A percentile compares a stretch with the other conserved stretches of the same genome.
phyloP scores from a whole-genome alignment of 2,797 vertebrate genomes.

The Parauchenoglanis punctatus region DNA sequence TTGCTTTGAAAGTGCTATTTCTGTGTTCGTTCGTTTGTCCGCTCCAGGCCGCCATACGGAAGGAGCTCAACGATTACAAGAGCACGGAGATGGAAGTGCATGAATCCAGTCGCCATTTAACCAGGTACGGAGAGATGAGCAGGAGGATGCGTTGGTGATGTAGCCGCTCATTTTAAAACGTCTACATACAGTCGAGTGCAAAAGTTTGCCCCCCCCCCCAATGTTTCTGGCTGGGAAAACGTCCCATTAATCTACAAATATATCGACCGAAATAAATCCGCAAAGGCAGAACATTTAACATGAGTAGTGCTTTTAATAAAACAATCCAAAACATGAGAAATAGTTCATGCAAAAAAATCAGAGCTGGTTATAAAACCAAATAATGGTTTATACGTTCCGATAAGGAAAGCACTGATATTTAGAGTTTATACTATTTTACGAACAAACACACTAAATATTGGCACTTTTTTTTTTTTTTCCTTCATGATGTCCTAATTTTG shows the following conservation, averaged over 20 bases:
- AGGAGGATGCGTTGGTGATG: neutral
- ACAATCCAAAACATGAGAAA: neutral
- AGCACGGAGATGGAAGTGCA: conserved; percentile 99
- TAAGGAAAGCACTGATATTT: neutral
- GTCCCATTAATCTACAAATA: neutral
- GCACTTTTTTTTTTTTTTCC: too few relatives aligned
- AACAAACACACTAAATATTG: too few relatives aligned
- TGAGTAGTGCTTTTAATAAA: neutral
- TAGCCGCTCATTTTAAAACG: neutral
- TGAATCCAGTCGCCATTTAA: conserved; percentile 98
- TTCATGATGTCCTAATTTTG: too few relatives aligned
- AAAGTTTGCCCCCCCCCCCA: neutral
- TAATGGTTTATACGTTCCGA: neutral
- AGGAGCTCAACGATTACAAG: conserved; percentile 99
- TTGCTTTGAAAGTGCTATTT: neutral
- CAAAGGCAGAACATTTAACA: too few relatives aligned
- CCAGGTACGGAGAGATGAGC: conserved; percentile 79
- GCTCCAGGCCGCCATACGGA: conserved; percentile 94
- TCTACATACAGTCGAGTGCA: neutral
- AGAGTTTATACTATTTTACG: neutral
- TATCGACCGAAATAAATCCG: neutral
- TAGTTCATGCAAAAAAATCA: neutral
- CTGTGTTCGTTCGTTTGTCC: neutral
- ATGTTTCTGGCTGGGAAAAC: neutral
- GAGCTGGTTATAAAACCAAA: neutral